Percentiles rank a stretch among this genome's conserved stretches.
These are phyloP conservation scores for Cosmia pyralina DNA, from an alignment of 2,888 invertebrate genomes.

Conservation along the genomic window DNA sequence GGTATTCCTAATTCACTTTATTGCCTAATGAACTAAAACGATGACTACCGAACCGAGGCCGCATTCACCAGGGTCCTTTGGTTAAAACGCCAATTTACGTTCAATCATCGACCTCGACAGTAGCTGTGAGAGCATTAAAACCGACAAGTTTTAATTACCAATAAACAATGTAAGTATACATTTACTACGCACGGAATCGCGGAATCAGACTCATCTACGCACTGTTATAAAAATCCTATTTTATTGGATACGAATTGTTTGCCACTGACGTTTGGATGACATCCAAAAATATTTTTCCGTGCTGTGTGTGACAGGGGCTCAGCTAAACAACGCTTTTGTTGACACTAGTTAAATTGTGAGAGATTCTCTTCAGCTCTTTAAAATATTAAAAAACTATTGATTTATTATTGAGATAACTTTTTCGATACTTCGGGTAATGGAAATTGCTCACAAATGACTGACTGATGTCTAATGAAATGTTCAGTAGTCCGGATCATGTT, in stretches of 20 bases:
- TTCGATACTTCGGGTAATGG: neutral
- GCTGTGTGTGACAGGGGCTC: neutral
- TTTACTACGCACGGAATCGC: slow-evolving; percentile 11
- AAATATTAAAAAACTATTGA: neutral
- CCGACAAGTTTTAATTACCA: slow-evolving; percentile 23
- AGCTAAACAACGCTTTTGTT: slow-evolving; percentile 21
- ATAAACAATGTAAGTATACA: slow-evolving; percentile 33
- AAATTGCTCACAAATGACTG: slow-evolving; percentile 9
- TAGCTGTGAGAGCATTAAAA: slow-evolving; percentile 29
- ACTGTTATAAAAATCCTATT: slow-evolving; percentile 46
- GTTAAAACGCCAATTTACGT: slow-evolving; percentile 49
- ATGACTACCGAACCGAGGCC: slow-evolving; percentile 19
- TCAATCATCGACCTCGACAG: slow-evolving; percentile 43
- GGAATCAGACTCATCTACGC: slow-evolving; percentile 20
- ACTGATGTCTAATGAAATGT: slow-evolving; percentile 9
- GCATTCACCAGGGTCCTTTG: slow-evolving; percentile 29
- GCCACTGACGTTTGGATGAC: slow-evolving; percentile 50
- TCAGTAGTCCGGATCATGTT: slow-evolving; percentile 24
- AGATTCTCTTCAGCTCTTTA: slow-evolving; percentile 1
- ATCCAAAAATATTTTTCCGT: slow-evolving; percentile 52
- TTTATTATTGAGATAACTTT: neutral
- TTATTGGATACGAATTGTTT: slow-evolving; percentile 45
- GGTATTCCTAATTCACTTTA: slow-evolving; percentile 51
- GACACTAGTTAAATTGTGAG: slow-evolving; percentile 16
- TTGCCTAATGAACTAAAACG: slow-evolving; percentile 47